Evolutionary conservation across 2,797 vertebrate genomes (phyloP).

Genomic region (Semotilus atromaculatus): DNA sequence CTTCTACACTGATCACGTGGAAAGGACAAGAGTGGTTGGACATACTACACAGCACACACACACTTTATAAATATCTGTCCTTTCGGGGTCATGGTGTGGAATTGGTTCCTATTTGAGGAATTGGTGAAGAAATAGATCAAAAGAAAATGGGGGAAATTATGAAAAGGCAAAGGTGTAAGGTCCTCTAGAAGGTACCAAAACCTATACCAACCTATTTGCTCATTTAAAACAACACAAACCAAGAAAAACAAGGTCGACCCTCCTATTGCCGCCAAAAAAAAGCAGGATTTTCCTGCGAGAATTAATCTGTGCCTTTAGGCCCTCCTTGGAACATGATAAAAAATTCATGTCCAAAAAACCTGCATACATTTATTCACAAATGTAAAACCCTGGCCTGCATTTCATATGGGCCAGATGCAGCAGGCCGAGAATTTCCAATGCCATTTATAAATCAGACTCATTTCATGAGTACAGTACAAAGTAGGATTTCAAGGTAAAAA

Average conservation of each 20-base stretch:
- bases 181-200: constrained; percentile 32
- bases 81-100: background rate
- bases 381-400: constrained; percentile 74
- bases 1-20: background rate
- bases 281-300: constrained; percentile 38
- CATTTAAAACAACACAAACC: constrained; percentile 6
- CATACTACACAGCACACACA: constrained; percentile 33
- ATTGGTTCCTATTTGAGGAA: constrained; percentile 27
- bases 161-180: constrained; percentile 23
- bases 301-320: constrained; percentile 33
- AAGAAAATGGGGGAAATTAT: background rate
- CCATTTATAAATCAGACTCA: constrained; percentile 77
- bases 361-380: constrained; percentile 68
- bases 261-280: constrained; percentile 28
- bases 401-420: constrained; percentile 64
- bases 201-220: background rate
- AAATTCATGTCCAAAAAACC: constrained; percentile 41
- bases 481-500: constrained; percentile 51
- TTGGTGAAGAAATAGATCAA: background rate
- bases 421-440: constrained; percentile 76
- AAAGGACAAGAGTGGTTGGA: constrained; percentile 40
- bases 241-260: constrained; percentile 14
- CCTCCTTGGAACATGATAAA: constrained; percentile 27
- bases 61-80: constrained; percentile 33
- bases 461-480: constrained; percentile 85